A percentile compares a stretch with the other conserved stretches of the same genome.
phyloP scores from a whole-genome alignment of 2,113 vertebrate species.

The Periophthalmodon schlosseri region DNA sequence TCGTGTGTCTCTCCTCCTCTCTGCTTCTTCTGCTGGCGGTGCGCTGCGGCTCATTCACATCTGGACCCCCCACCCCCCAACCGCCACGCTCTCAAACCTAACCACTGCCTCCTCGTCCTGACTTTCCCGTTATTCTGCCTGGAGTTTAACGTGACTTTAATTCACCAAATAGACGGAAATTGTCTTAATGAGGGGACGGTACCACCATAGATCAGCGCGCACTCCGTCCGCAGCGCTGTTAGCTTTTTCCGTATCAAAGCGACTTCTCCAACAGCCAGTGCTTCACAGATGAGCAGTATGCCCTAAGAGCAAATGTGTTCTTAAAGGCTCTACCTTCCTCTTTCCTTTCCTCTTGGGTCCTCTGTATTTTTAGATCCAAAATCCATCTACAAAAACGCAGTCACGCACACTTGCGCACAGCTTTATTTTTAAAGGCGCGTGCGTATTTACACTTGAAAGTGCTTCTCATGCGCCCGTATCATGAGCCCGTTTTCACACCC shows the following conservation, averaged over 20 bases:
- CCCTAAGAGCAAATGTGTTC: conserved; percentile 16
- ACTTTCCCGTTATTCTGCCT: conserved; percentile 25
- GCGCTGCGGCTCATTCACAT: conserved; percentile 58
- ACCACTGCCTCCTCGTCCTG: conserved; percentile 37
- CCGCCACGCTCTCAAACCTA: conserved; percentile 20
- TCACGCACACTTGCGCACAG: background rate
- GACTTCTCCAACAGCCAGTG: background rate
- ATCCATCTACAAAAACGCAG: conserved; percentile 25
- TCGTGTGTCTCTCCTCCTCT: conserved; percentile 19
- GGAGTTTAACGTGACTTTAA: conserved; percentile 38
- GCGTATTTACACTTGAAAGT: background rate
- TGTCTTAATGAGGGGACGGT: conserved; percentile 29
- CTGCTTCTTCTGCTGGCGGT: conserved; percentile 23
- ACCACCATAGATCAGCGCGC: conserved; percentile 19
- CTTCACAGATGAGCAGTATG: conserved; percentile 12
- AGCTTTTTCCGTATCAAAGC: background rate
- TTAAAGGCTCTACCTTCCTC: conserved; percentile 54
- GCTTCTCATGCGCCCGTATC: background rate
- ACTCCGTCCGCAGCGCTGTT: background rate
- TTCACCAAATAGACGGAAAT: conserved; percentile 43
- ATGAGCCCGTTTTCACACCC: background rate
- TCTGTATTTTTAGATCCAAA: conserved; percentile 59
- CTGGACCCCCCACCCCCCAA: conserved; percentile 32
- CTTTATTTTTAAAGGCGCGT: conserved; percentile 21
- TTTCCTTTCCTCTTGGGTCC: conserved; percentile 33